Base-by-base conservation (phyloP, 2,797 vertebrate species). In the Sebastes umbrosus region DNA sequence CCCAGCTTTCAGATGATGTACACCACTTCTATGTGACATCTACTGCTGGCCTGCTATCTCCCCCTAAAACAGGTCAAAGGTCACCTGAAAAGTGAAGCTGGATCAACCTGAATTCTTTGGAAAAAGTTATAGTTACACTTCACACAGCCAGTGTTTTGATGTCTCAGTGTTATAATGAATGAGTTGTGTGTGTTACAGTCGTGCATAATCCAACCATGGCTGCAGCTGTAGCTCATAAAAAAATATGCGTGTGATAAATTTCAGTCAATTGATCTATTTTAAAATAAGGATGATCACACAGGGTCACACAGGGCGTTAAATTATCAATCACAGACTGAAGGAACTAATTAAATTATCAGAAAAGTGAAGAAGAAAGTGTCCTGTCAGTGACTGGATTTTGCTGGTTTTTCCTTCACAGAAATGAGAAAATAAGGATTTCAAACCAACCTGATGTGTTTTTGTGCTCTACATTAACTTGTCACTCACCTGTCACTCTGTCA, bases 401-500 rank as follows among this genome's bases (percentile, higher is more conserved):
- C 50, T 54, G 50, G 0, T 54, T 43, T 39, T 16, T 63, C 18
- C 4, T 29, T 5, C 6, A n/a, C 22, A 83, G 64, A 70, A 66
- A 69, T 46, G 0, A 43, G 34, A 43, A 62, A 27, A 22, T 34
- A 18, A 20, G 4, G n/a, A 59, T 25, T 27, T 69, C 4, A 57
- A 71, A 54, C 5, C 10, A 73, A 10, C 5, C 9, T 31, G 54
- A 60, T 69, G 24, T 77, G 20, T 62, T 32, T 60, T 32, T 60
- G 25, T 79, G 75, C 13, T 60, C 58, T 29, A 77, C 22, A 59
- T 86, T 55, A 25, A 71, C 66, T 11, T 27, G 63, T 79, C 74
- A 74, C 66, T 85, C 78, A 76, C n/a, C 34, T 69, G 78, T 81
- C 77, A 73, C 57, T 54, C 16, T 57, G 25, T 80, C 79, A 69